Evolutionary conservation across 2,797 vertebrate genomes (phyloP).

Genomic region (Gymnoscopelus braueri): DNA sequence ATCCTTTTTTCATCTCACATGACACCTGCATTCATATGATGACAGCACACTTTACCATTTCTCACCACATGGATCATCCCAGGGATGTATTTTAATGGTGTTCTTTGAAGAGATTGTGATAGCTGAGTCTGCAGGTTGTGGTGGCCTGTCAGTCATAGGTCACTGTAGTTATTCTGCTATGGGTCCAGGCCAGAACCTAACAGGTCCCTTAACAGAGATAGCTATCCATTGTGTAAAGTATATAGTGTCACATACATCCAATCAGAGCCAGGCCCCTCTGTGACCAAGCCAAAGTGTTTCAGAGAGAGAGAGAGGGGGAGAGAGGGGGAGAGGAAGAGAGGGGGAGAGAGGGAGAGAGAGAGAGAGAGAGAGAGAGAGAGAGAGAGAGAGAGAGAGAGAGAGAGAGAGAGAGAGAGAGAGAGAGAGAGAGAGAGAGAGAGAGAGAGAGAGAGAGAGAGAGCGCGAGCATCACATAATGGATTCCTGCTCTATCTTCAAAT

Average conservation of each 20-base stretch:
- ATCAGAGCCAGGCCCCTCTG: constrained; percentile 30
- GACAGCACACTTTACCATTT: constrained; percentile 16
- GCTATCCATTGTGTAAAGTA: constrained; percentile 36
- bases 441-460: constrained; percentile 16
- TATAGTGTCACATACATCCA: constrained; percentile 48
- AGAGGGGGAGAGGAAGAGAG: constrained; percentile 38
- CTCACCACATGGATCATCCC: background rate
- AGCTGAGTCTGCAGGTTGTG: constrained; percentile 29
- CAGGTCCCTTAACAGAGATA: constrained; percentile 39
- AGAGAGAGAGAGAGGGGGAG: constrained; percentile 39
- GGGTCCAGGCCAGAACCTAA: constrained; percentile 37
- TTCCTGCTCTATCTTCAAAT: constrained; percentile 57
- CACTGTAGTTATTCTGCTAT: constrained; percentile 44
- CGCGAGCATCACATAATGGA: constrained; percentile 55
- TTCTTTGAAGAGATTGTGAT: constrained; percentile 22
- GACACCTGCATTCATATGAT: constrained; percentile 3
- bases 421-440: constrained; percentile 42
- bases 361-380: constrained; percentile 37
- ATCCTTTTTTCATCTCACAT: constrained; percentile 25
- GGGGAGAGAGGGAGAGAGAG: constrained; percentile 39
- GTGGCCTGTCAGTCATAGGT: constrained; percentile 46
- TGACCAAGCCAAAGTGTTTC: constrained; percentile 59
- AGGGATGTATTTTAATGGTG: constrained; percentile 24
- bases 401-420: constrained; percentile 20
- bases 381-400: constrained; percentile 22